Percentiles rank a stretch among this genome's conserved stretches.
Evolutionary conservation across 2,888 invertebrate genomes (phyloP).

Genomic region (Chrysolina oricalcia): DNA sequence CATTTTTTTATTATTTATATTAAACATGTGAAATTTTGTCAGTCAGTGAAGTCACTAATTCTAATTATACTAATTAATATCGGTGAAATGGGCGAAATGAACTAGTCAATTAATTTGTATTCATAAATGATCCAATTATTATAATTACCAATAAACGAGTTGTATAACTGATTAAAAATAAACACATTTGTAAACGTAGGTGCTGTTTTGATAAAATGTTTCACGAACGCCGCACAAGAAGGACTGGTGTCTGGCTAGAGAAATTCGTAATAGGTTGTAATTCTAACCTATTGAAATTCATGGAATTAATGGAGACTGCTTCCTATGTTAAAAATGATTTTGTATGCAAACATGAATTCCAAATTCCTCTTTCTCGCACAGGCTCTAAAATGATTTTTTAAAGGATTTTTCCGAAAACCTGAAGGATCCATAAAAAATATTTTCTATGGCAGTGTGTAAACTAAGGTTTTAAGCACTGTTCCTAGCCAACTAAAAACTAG

Average conservation of each 20-base stretch:
- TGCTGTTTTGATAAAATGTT: background rate
- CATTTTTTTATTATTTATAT: background rate
- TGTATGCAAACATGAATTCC: too few relatives aligned
- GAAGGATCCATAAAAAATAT: too few relatives aligned
- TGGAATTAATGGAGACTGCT: too few relatives aligned
- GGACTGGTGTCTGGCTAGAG: background rate
- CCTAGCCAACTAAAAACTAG: too few relatives aligned
- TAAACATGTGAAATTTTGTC: background rate
- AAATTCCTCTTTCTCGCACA: too few relatives aligned
- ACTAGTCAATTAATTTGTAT: background rate
- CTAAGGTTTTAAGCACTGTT: too few relatives aligned
- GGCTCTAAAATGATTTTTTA: too few relatives aligned
- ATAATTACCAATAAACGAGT: background rate
- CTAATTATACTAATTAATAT: background rate
- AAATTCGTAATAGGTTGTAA: background rate
- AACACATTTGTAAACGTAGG: background rate
- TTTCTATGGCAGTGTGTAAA: too few relatives aligned
- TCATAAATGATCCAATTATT: background rate
- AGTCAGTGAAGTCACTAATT: background rate
- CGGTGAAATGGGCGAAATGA: background rate
- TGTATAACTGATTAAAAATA: slow-evolving; percentile 11
- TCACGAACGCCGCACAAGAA: background rate
- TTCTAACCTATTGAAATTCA: too few relatives aligned
- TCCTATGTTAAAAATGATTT: too few relatives aligned
- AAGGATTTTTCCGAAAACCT: too few relatives aligned